Conservation (phyloP, 2,888 invertebrate genomes). For the Clitarchus hookeri region DNA sequence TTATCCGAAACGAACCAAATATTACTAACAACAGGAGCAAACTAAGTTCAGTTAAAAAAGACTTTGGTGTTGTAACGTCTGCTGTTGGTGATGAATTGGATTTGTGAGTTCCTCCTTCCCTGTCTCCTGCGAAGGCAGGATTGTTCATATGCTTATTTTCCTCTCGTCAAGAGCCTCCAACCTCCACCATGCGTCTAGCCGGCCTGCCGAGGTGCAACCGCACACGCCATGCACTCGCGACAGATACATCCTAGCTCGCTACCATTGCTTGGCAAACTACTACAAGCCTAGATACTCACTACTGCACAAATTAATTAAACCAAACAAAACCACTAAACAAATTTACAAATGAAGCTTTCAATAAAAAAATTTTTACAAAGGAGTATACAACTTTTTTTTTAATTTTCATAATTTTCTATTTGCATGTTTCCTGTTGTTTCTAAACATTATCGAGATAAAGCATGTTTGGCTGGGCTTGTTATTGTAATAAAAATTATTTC, state of each 20-base stretch:
- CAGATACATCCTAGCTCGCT: neutral
- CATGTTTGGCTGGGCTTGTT: neutral
- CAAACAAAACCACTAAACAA: neutral
- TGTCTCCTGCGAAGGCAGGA: neutral
- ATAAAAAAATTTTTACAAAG: neutral
- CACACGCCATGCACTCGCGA: neutral
- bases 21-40: neutral
- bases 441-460: neutral
- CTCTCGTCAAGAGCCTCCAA: neutral
- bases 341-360: neutral
- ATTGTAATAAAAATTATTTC: neutral
- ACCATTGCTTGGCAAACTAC: neutral
- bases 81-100: conserved; percentile 40
- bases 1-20: neutral
- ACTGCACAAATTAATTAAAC: neutral
- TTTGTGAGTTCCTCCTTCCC: conserved; percentile 37
- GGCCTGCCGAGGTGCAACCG: neutral
- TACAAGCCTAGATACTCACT: neutral
- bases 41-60: too few species aligned
- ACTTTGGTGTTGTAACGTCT: neutral
- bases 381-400: neutral
- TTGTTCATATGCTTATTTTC: neutral
- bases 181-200: neutral
- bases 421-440: neutral
- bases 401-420: neutral